Conservation (phyloP, 2,113 vertebrate species). For the Butorides virescens region DNA sequence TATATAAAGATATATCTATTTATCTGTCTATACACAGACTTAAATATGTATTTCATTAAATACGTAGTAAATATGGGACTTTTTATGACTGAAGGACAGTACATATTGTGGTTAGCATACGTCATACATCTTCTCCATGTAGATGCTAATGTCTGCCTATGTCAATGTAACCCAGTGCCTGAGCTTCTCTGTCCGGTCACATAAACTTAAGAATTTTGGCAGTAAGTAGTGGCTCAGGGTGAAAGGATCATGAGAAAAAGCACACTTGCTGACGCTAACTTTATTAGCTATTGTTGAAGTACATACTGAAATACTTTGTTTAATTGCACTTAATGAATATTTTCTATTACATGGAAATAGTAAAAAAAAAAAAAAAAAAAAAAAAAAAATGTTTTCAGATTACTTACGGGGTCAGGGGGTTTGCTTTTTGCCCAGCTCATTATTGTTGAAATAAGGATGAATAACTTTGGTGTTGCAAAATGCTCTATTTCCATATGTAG, state of each 20-base stretch:
- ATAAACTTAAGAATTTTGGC: background rate
- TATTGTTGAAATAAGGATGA: constrained; percentile 90
- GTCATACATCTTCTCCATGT: background rate
- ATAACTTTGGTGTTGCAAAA: constrained; percentile 82
- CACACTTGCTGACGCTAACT: background rate
- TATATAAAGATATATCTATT: background rate
- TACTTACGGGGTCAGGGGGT: constrained; percentile 80
- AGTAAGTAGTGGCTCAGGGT: background rate
- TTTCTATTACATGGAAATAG: background rate
- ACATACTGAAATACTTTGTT: background rate
- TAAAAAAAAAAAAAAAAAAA: background rate
- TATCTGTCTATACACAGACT: background rate
- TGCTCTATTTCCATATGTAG: constrained; percentile 71
- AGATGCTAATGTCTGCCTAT: background rate
- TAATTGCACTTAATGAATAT: background rate
- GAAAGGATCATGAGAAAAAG: background rate
- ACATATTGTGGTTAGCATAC: background rate
- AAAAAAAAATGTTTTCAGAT: background rate
- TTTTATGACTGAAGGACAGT: background rate
- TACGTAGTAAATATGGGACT: background rate
- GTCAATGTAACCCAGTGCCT: background rate
- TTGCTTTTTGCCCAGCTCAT: constrained; percentile 91
- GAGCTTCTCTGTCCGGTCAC: background rate
- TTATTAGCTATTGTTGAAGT: background rate
- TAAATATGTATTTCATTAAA: background rate